Percentiles rank a stretch among this genome's conserved stretches.
phyloP scores from a whole-genome alignment of 1,140 invertebrate species.

The Hyles euphorbiae region DNA sequence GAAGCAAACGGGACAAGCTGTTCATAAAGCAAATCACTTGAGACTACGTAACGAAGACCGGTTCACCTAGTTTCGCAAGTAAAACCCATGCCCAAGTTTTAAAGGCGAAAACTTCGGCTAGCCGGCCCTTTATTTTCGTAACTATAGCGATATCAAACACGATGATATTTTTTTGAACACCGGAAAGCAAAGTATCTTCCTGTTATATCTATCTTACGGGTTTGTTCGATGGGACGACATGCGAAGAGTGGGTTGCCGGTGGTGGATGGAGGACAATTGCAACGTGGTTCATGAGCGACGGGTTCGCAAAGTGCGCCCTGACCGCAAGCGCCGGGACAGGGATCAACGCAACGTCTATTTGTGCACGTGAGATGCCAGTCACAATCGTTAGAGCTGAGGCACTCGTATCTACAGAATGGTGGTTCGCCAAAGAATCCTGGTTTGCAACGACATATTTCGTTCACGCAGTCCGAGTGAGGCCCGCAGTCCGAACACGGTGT shows the following conservation, averaged over 20 bases:
- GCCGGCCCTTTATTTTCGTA: constrained; percentile 18
- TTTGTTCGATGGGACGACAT: constrained; percentile 57
- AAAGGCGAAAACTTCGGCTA: constrained; percentile 58
- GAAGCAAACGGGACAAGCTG: constrained; percentile 52
- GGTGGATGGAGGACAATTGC: constrained; percentile 79
- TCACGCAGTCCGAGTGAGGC: constrained; percentile 78
- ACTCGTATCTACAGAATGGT: constrained; percentile 83
- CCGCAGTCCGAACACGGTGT: constrained; percentile 79
- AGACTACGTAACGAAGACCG: constrained; percentile 25
- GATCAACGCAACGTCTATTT: constrained; percentile 83
- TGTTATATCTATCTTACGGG: constrained; percentile 67
- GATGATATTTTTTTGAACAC: constrained; percentile 2
- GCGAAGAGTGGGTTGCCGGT: constrained; percentile 79
- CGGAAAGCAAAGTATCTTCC: constrained; percentile 47
- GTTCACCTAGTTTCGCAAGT: constrained; percentile 52
- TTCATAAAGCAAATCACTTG: constrained; percentile 18
- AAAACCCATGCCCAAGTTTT: constrained; percentile 74
- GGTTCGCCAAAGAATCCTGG: constrained; percentile 80
- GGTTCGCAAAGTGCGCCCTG: constrained; percentile 80
- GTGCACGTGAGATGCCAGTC: constrained; percentile 81
- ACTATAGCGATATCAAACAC: not conserved
- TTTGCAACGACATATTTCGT: constrained; percentile 79
- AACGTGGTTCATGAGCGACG: constrained; percentile 86
- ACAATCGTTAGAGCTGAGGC: constrained; percentile 83
- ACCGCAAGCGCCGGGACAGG: constrained; percentile 84